Evolutionary conservation across 2,113 vertebrate genomes (phyloP), one percentile per base, ranked within the genome.

Genomic region (Anguilla rostrata): DNA sequence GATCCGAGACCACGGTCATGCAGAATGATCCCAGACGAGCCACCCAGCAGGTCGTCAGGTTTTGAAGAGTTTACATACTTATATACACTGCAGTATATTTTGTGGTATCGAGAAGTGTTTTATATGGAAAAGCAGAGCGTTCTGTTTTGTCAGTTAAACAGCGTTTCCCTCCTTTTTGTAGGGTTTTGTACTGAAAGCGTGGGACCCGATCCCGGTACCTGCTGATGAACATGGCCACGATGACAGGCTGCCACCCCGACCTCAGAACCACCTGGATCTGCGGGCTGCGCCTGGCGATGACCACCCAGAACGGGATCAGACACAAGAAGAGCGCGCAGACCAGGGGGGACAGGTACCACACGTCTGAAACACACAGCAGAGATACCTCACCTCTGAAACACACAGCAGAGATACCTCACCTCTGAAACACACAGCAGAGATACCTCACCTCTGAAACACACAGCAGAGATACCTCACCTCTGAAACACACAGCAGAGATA

Each of bases 151-250:
- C 0, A 34, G 34, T 34, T 34, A 34, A 34, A 34, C 34, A 34
- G 34, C 34, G 34, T 34, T 34, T 34, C 34, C 34, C 34, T 34
- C 43, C 5, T 8, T 46, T 46, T 46, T 46, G 8, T 6, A 46
- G 43, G 43, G 43, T 46, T 46, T 46, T 46, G 43, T 46, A 46
- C 43, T 46, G 43, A 46, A 46, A 46, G 43, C 8, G 43, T 46
- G 8, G 43, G 43, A 46, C 4, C 43, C 43, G 1, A 5, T 66
- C 29, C 40, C 2, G 14, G 46, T 91, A 99, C 98, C 98, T 99
- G 97, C 98, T 99, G 83, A 99, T 96, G 60, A 96, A 94, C 98
- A 99, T 99, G 66, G 98, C 98, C 1, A 98, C 94, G 39, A 99
- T 95, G n/a, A 99, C 97, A 0, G 98, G 98, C 89, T 97, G 95